A percentile compares a stretch with the other conserved stretches of the same genome.
phyloP scores from a whole-genome alignment of 2,113 vertebrate species.

The Tupaia tana region DNA sequence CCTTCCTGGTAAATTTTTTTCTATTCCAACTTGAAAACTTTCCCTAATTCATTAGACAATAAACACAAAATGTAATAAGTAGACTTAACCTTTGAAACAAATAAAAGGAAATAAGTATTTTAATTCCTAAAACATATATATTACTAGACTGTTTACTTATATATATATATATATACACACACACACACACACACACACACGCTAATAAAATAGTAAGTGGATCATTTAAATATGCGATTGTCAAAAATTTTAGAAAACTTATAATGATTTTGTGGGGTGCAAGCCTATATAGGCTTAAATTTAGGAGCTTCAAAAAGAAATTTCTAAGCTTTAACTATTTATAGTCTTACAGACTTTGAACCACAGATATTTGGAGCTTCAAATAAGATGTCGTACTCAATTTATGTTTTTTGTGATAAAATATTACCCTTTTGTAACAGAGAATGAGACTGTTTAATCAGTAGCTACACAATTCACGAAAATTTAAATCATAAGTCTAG shows the following conservation, averaged over 20 bases:
- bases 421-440: neutral
- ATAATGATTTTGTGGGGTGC: neutral
- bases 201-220: neutral
- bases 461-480: neutral
- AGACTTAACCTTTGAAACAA: conserved; percentile 14
- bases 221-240: neutral
- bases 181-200: no score
- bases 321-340: neutral
- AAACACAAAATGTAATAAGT: neutral
- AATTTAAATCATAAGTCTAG: neutral
- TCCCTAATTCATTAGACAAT: neutral
- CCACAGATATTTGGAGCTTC: neutral
- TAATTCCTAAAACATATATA: neutral
- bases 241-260: neutral
- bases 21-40: neutral
- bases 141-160: neutral
- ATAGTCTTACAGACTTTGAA: neutral
- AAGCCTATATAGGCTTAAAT: neutral
- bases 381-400: neutral
- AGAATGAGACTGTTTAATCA: neutral
- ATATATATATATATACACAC: no score
- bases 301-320: conserved; percentile 49
- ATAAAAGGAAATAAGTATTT: conserved; percentile 3
- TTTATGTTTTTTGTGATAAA: neutral
- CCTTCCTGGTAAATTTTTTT: neutral